phyloP scores from a whole-genome alignment of 2,888 invertebrate species.

The Habroteleia sp. region DNA sequence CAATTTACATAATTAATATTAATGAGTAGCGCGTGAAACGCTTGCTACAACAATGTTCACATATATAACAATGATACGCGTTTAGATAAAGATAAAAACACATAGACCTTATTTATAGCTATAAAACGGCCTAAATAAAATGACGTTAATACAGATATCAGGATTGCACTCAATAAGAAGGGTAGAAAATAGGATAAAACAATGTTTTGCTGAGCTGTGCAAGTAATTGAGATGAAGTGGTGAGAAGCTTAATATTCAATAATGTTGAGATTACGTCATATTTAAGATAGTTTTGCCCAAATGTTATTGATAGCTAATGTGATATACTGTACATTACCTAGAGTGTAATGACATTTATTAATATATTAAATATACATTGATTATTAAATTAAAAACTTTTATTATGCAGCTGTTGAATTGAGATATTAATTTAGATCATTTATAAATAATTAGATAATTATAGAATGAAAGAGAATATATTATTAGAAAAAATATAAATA shows the following conservation, averaged over 20 bases:
- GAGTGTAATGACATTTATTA: too few species aligned
- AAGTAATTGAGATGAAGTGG: constrained; percentile 6
- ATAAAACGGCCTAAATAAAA: constrained; percentile 36
- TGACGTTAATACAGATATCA: constrained; percentile 38
- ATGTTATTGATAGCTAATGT: too few species aligned
- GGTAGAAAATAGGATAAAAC: constrained; percentile 8
- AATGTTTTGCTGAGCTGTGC: neutral
- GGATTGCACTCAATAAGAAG: constrained; percentile 18
- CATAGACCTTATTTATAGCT: constrained; percentile 32
- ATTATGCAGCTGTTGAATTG: too few species aligned
- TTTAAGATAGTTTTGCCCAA: too few species aligned
- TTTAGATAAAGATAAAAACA: constrained; percentile 50
- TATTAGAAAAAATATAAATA: too few species aligned
- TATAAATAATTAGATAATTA: too few species aligned
- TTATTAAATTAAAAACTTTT: too few species aligned
- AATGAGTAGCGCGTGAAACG: constrained; percentile 30
- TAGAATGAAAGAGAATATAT: too few species aligned
- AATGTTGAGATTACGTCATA: neutral
- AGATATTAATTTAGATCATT: too few species aligned
- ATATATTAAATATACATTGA: too few species aligned
- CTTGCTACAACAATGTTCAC: constrained; percentile 19
- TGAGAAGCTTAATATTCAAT: constrained; percentile 2
- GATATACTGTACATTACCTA: too few species aligned
- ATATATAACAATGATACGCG: constrained; percentile 15
- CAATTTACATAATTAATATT: constrained; percentile 58